Percentiles rank a stretch among this genome's conserved stretches.
These are phyloP conservation scores for Agrochola lota DNA, from an alignment of 2,888 invertebrate genomes.

Conservation along the genomic window DNA sequence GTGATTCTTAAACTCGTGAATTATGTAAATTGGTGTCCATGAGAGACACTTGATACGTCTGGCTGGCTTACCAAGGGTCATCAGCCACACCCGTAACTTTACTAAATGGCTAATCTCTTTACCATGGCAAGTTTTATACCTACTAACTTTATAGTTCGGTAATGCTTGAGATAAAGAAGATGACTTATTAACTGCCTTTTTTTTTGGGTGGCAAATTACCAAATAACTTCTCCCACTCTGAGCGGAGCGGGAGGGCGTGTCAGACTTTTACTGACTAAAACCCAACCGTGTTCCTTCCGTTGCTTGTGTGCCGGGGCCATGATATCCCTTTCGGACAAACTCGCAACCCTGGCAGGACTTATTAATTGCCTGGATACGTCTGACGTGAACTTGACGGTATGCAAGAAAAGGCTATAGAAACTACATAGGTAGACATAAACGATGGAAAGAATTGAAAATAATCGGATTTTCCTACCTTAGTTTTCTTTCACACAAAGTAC, in stretches of 20 bases:
- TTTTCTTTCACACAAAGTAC: slow-evolving; percentile 3
- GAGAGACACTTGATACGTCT: slow-evolving; percentile 2
- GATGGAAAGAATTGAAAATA: not conserved
- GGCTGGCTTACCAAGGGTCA: not conserved
- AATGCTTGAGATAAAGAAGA: not conserved
- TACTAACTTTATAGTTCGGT: not conserved
- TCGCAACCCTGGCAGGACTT: too few relatives aligned
- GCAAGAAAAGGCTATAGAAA: not conserved
- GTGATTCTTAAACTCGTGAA: slow-evolving; percentile 4
- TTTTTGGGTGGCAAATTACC: too few relatives aligned
- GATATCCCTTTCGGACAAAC: too few relatives aligned
- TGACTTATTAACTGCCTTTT: too few relatives aligned
- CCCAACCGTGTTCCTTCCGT: too few relatives aligned
- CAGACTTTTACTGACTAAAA: too few relatives aligned
- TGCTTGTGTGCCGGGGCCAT: too few relatives aligned
- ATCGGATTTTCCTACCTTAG: not conserved
- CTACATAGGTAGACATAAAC: not conserved
- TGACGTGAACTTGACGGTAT: not conserved
- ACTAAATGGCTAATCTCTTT: not conserved
- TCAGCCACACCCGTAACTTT: not conserved
- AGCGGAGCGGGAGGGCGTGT: too few relatives aligned
- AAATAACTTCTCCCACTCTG: too few relatives aligned
- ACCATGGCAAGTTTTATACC: not conserved
- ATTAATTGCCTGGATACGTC: not conserved
- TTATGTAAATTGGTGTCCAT: slow-evolving; percentile 11